Base-by-base conservation (phyloP, 2,797 vertebrate species). In the Peromyscus melanophrys region DNA sequence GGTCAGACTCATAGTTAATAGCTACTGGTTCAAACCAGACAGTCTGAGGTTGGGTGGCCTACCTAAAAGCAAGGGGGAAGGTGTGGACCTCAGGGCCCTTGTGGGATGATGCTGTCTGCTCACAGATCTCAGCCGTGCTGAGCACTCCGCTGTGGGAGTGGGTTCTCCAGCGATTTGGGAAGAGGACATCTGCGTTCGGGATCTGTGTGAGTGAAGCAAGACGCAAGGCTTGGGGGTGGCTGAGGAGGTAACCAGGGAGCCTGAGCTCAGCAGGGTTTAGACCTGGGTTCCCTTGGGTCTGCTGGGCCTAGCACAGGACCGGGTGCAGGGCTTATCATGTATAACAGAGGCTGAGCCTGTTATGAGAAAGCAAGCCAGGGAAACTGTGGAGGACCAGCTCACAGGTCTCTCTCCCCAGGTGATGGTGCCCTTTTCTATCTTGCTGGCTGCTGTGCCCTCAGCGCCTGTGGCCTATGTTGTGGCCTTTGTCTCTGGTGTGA, bases 71-170 rank as follows among this genome's bases (percentile, higher is more conserved):
- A 67, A 49, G 71, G 61, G 12, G 8, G 6, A 17, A 29, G 76
- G 89, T 1, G 0, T 29, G 3, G 25, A 69, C 57, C 23, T 77
- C 59, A 0, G 0, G 0, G 4, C 89, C 87, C 31, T 2, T 34
- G 37, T 1, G 21, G 73, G 89, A 71, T 0, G 1, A 21, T 4
- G 49, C 81, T 46, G 37, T 97, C 52, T 96, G 85, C 21, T 65
- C 89, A 1, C 98, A 99, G 99, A 98, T 99, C 77, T 99, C 99
- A 1, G 99, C 99, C 3, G 99, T 98, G 6, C 98, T 99, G 96
- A 99, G 99, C 90, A 99, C 99, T 95, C 99, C 99, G 0, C 97
- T 99, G 90, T 99, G 99, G 99, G 99, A 99, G 94, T 99, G 99
- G 99, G 99, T 99, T 92, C 99, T 99, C 90, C 98, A 99, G 98